Conservation (phyloP, 2,113 vertebrate species). For the Corythornis vintsioides region DNA sequence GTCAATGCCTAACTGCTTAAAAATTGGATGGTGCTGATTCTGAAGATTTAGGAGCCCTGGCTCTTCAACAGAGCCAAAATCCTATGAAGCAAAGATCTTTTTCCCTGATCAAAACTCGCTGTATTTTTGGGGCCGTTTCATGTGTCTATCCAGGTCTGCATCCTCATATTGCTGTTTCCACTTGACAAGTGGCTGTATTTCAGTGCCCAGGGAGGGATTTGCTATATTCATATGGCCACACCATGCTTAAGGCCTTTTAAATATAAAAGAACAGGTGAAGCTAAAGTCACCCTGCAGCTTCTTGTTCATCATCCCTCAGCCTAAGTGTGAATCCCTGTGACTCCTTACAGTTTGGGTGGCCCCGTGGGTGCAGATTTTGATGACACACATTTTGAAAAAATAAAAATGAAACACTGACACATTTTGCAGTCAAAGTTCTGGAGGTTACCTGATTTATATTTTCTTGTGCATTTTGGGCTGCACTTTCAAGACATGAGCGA, state of each 20-base stretch:
- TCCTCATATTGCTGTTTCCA: neutral
- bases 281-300: neutral
- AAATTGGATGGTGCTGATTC: conserved; percentile 27
- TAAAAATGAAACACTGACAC: neutral
- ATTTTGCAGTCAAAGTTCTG: neutral
- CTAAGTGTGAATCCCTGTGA: neutral
- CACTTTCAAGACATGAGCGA: neutral
- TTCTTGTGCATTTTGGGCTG: neutral
- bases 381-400: neutral
- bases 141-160: neutral
- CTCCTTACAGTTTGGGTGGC: neutral
- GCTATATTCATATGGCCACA: neutral
- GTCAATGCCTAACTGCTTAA: conserved; percentile 57
- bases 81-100: neutral
- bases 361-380: neutral
- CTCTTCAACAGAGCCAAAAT: conserved; percentile 43
- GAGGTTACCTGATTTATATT: neutral
- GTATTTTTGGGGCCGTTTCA: neutral
- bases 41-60: conserved; percentile 44
- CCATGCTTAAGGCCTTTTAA: neutral
- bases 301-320: neutral
- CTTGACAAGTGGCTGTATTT: neutral
- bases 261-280: neutral
- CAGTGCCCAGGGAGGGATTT: neutral
- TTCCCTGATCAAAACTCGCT: neutral